Percentiles rank a stretch among this genome's conserved stretches.
Evolutionary conservation across 2,797 vertebrate genomes (phyloP).

Genomic region (Urophycis tenuis): DNA sequence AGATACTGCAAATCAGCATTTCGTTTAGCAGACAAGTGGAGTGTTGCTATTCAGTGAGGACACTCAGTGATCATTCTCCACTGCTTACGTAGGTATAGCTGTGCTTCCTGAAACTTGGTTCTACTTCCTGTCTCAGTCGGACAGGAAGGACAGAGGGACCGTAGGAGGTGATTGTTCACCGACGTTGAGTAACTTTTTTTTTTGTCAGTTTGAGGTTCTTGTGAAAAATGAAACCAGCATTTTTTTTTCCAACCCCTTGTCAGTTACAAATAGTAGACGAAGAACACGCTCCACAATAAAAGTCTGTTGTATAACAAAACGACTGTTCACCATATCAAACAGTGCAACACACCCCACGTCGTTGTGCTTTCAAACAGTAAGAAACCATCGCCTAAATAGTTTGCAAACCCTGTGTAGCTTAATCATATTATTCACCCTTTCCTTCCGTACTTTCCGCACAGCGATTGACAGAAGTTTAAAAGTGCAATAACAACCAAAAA

Average conservation of each 20-base stretch:
- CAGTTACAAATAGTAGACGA: background rate
- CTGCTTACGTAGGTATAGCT: background rate
- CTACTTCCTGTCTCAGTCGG: background rate
- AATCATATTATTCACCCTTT: background rate
- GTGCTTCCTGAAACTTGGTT: background rate
- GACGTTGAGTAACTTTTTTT: background rate
- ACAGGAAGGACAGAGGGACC: background rate
- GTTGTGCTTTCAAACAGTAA: background rate
- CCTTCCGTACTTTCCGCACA: background rate
- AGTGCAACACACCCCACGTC: background rate
- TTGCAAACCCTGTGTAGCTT: background rate
- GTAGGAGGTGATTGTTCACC: background rate
- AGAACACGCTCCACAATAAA: background rate
- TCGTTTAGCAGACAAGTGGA: background rate
- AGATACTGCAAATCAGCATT: slow-evolving; percentile 4
- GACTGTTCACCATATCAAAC: background rate
- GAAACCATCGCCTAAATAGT: background rate
- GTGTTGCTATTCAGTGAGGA: background rate
- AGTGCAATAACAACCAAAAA: background rate
- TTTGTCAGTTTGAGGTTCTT: slow-evolving; percentile 9
- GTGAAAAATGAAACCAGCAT: slow-evolving; percentile 17
- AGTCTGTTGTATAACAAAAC: background rate
- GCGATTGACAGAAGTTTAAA: background rate
- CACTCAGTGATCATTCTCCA: background rate
- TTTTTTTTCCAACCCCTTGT: background rate